A percentile compares a stretch with the other conserved stretches of the same genome.
These are phyloP conservation scores for Dasyurus viverrinus DNA, from an alignment of 2,113 vertebrate species.

Conservation along the genomic window DNA sequence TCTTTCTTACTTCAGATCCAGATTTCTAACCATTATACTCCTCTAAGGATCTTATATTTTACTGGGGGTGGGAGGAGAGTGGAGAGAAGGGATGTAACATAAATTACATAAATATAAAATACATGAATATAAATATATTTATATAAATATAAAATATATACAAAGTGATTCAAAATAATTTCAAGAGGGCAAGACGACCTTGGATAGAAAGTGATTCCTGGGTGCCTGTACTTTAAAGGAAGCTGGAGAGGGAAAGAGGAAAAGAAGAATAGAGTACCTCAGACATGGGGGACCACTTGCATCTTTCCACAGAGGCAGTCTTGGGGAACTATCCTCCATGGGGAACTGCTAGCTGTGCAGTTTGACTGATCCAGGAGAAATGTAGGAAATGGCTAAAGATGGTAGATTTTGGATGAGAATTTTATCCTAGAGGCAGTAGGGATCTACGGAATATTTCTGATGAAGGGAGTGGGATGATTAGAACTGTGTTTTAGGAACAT, in stretches of 20 bases:
- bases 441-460: not conserved
- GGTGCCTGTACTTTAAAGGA: not conserved
- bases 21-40: not conserved
- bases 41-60: not conserved
- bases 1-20: not conserved
- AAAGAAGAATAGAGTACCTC: not conserved
- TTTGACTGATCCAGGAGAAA: no score
- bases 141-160: not conserved
- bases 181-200: not conserved
- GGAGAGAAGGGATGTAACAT: not conserved
- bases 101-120: not conserved
- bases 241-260: not conserved
- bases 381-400: not conserved
- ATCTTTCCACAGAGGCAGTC: no score
- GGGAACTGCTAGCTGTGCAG: not conserved
- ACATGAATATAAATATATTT: no score
- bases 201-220: not conserved
- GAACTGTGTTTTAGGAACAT: not conserved
- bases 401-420: not conserved
- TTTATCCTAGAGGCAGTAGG: not conserved
- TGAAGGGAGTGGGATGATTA: not conserved
- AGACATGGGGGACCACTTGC: not conserved
- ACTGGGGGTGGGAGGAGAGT: no score
- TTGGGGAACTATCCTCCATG: not conserved
- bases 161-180: not conserved